Base-by-base conservation (phyloP, 2,113 vertebrate genomes). In the Columba janthina region DNA sequence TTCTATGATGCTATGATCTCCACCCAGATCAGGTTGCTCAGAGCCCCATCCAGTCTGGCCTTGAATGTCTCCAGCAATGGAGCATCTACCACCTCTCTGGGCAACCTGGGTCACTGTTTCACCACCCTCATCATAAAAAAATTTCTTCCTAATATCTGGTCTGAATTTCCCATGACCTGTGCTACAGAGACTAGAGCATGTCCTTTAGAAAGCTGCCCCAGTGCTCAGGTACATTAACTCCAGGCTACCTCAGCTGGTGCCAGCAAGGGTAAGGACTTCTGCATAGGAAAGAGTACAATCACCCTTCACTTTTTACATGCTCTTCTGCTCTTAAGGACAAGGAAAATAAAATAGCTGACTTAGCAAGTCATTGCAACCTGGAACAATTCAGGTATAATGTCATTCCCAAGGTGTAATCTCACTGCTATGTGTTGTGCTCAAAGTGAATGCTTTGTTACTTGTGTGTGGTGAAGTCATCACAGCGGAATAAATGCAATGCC, bases 101-200 rank as follows among this genome's bases (percentile, higher is more conserved):
- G 44, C 44, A 46, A 46, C 44, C 18, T 46, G 44, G 44, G 18
- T 18, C 44, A 46, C 18, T 46, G 44, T 19, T 19, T 46, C 44
- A 46, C 44, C 44, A 19, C 44, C 18, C 18, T 46, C 44, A 46
- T 46, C 8, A 46, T 46, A 46, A 46, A 46, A 46, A 19, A 46
- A 46, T 46, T 46, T 18, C 44, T 46, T 46, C 44, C 44, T 46
- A 46, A 19, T 46, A 17, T 19, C 44, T 46, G 18, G 18, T 46
- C 18, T 19, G 44, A 46, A 19, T 46, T 18, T 46, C 44, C 18
- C 44, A 19, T 6, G 57, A 32, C 11, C 54, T 29, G 29, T 24
- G 9, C 38, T 26, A 38, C 0, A 4, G 74, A 73, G 88, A 82
- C 17, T 1, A 66, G 38, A 88, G 18, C 31, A 42, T 0, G 0